Percentiles rank a stretch among this genome's conserved stretches.
Evolutionary conservation across 2,113 vertebrate genomes (phyloP).

Genomic region (Hippocampus abdominalis): DNA sequence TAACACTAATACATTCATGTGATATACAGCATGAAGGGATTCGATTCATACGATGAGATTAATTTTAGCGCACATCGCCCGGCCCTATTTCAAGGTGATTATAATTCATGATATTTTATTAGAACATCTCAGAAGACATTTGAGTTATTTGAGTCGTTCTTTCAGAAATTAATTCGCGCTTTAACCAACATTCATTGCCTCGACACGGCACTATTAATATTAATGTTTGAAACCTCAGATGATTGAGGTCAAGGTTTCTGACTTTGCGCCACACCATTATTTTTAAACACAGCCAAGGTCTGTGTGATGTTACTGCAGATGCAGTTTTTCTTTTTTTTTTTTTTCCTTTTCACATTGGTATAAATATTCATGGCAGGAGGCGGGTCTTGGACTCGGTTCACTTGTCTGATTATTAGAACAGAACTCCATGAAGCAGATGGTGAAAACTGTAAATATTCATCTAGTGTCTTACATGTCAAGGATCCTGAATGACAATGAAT

Average conservation of each 20-base stretch:
- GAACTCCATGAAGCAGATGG: conserved; percentile 10
- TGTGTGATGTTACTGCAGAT: conserved; percentile 22
- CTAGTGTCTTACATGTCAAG: conserved; percentile 2
- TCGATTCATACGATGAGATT: neutral
- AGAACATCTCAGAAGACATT: neutral
- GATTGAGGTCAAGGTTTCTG: conserved; percentile 35
- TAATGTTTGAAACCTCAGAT: conserved; percentile 28
- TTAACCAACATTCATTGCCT: conserved; percentile 18
- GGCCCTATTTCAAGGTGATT: neutral
- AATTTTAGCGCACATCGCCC: neutral
- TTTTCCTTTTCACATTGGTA: conserved; percentile 7
- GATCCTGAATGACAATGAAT: conserved; percentile 1
- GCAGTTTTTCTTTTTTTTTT: neutral
- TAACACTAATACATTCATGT: neutral
- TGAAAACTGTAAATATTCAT: conserved; percentile 23
- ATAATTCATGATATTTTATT: conserved; percentile 4
- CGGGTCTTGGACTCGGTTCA: conserved; percentile 12
- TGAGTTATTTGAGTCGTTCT: conserved; percentile 4
- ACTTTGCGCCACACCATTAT: conserved; percentile 23
- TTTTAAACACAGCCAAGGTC: conserved; percentile 22
- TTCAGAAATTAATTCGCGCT: neutral
- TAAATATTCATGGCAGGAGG: conserved; percentile 42
- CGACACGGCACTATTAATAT: conserved; percentile 22
- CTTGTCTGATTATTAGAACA: conserved; percentile 12
- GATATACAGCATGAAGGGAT: neutral